These are phyloP conservation scores for Tridacna gigas DNA, from an alignment of 2,888 invertebrate species.

Conservation along the genomic window DNA sequence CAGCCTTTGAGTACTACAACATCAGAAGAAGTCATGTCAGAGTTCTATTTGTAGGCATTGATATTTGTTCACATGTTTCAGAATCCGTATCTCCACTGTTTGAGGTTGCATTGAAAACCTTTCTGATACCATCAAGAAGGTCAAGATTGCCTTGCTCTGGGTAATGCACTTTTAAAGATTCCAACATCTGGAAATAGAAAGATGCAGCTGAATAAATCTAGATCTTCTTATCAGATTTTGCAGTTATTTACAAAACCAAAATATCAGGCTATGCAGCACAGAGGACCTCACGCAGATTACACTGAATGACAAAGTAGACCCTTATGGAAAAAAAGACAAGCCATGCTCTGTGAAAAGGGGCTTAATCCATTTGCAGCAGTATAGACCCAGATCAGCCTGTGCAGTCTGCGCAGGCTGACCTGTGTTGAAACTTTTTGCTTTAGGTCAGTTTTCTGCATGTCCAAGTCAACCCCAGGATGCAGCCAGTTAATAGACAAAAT, in stretches of 20 bases:
- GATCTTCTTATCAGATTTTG: neutral
- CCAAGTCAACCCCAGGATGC: no score
- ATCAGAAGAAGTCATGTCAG: neutral
- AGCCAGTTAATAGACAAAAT: no score
- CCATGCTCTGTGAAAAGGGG: no score
- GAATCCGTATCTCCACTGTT: neutral
- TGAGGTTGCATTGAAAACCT: conserved; percentile 10
- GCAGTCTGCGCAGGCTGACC: no score
- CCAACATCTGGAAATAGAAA: conserved; percentile 45
- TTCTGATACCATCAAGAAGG: conserved; percentile 20
- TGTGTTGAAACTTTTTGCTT: no score
- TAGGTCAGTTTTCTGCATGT: no score
- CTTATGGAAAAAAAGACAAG: no score
- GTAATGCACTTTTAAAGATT: conserved; percentile 36
- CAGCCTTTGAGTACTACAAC: no score
- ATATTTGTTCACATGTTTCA: neutral
- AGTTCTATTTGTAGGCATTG: neutral
- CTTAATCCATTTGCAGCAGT: no score
- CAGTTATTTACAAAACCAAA: neutral
- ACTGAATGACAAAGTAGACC: neutral
- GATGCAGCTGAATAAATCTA: neutral
- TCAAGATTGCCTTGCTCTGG: neutral
- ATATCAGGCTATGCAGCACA: neutral
- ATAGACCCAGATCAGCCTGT: no score
- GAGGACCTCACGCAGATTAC: neutral